These are phyloP conservation scores for Cacajao melanocephalus DNA, from an alignment of 2,797 vertebrate genomes.

Conservation along the genomic window DNA sequence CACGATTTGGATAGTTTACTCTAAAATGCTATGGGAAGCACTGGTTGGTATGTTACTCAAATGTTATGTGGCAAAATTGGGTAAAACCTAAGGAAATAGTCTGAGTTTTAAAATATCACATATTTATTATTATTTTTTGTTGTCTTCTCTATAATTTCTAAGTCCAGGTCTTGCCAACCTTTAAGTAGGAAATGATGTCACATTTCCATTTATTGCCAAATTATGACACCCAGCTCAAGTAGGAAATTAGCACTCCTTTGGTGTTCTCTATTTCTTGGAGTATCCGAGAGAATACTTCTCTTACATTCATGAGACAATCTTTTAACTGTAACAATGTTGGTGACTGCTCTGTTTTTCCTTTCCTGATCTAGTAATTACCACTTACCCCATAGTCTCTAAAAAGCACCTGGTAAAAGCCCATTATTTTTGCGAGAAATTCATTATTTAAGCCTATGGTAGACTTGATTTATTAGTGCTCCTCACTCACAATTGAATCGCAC, in stretches of 20 bases:
- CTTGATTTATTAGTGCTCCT: neutral
- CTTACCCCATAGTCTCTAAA: neutral
- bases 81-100: slow-evolving; percentile 56
- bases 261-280: neutral
- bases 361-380: neutral
- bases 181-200: slow-evolving; percentile 2
- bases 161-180: neutral
- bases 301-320: neutral
- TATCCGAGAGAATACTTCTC: neutral
- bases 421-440: slow-evolving; percentile 23
- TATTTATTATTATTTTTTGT: neutral
- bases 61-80: slow-evolving; percentile 38
- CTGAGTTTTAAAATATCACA: neutral
- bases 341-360: neutral
- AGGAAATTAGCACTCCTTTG: neutral
- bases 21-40: slow-evolving; percentile 15
- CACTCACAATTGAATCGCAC: neutral
- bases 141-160: neutral
- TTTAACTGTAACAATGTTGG: neutral
- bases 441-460: neutral
- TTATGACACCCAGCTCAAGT: neutral
- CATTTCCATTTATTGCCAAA: neutral
- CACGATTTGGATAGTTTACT: slow-evolving; percentile 43
- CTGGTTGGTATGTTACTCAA: neutral
- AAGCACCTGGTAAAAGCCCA: neutral